Conservation (phyloP, 2,888 invertebrate genomes). For the Panopea generosa region DNA sequence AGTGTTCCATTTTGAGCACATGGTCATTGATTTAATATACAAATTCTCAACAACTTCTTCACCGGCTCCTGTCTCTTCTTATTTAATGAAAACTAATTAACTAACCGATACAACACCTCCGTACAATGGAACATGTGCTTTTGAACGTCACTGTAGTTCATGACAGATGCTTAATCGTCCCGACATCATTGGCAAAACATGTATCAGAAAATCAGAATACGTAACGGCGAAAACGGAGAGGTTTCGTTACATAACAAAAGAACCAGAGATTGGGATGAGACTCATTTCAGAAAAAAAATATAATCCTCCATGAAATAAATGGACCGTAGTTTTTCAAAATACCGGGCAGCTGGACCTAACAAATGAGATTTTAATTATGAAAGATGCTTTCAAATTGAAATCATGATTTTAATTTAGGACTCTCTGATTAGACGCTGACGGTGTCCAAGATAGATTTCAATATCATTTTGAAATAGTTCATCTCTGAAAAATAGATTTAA, state of each 20-base stretch:
- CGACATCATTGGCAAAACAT: slow-evolving; percentile 8
- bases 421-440: background rate
- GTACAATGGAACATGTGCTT: too few relatives aligned
- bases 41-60: too few relatives aligned
- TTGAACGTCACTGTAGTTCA: background rate
- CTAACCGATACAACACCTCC: too few relatives aligned
- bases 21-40: too few relatives aligned
- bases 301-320: slow-evolving; percentile 38
- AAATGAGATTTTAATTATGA: slow-evolving; percentile 48
- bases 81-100: too few relatives aligned
- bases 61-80: too few relatives aligned
- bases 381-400: slow-evolving; percentile 23
- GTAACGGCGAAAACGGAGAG: slow-evolving; percentile 26
- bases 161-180: slow-evolving; percentile 5
- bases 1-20: too few relatives aligned
- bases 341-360: slow-evolving; percentile 29
- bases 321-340: slow-evolving; percentile 27
- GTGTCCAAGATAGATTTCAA: slow-evolving; percentile 4
- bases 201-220: slow-evolving; percentile 22
- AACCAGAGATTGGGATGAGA: slow-evolving; percentile 29
- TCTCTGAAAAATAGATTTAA: background rate
- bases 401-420: slow-evolving; percentile 14
- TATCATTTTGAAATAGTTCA: slow-evolving; percentile 8
- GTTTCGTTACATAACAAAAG: slow-evolving; percentile 46
- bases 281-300: slow-evolving; percentile 11